Evolutionary conservation across 2,113 vertebrate genomes (phyloP), one percentile per base, ranked within the genome.

Genomic region (Tragulus kanchil): DNA sequence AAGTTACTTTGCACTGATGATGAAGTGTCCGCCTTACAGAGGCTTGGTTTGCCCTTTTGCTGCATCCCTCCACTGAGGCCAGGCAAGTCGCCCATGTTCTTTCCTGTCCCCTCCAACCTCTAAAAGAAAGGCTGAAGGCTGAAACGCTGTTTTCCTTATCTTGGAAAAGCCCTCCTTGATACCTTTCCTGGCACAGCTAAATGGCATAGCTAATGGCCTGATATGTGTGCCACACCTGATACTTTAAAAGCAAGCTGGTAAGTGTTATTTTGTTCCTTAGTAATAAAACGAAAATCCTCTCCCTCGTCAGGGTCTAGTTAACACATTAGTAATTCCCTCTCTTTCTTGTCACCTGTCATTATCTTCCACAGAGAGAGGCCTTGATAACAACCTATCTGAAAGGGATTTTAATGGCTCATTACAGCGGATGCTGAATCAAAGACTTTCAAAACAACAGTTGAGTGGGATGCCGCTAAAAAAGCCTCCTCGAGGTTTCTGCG

Each of bases 401-500:
- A 93, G 54, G 95, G 54, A 31, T 89, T 88, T 83, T 54, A 79
- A 65, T 52, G 97, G 92, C 84, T 97, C n/a, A 23, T 97, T 75
- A 96, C 96, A 97, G 85, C 64, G 97, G 98, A 95, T 96, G 96
- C 96, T 85, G 36, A 97, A 97, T 96, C 88, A 91, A 97, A 94
- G 85, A 85, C 88, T 97, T 96, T 97, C 13, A 85, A 92, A 97
- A 95, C 97, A 97, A 91, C 81, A 89, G 62, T 36, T 65, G 94
- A 97, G 94, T 89, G 82, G 93, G 96, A 97, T 94, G 97, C 61
- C 92, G 89, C 97, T 71, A 89, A 96, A 96, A 98, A 93, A 97
- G 95, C 87, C 83, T 77, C 90, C 95, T 87, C 54, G 8, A 13
- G 92, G 78, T 95, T 96, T 95, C 96, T 87, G 97, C 78, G 78